phyloP scores from a whole-genome alignment of 2,888 invertebrate genomes.

The Chydorus sphaericus region DNA sequence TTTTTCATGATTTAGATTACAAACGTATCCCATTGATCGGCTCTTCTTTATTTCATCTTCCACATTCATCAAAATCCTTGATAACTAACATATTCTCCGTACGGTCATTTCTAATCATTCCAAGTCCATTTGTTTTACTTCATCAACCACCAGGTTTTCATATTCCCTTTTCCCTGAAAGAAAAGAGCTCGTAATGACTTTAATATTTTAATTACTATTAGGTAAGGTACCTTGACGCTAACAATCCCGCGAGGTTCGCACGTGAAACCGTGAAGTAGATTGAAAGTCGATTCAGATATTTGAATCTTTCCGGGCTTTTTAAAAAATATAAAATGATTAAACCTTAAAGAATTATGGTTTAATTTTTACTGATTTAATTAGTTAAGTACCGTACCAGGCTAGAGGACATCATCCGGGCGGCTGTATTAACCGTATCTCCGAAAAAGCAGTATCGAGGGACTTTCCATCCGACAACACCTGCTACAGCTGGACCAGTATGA shows the following conservation, averaged over 20 bases:
- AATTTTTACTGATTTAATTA: not conserved
- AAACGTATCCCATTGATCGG: no score
- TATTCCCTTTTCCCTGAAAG: constrained; percentile 6
- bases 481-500: constrained; percentile 75
- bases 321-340: not conserved
- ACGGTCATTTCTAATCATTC: no score
- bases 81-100: no score
- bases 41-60: no score
- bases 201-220: not conserved
- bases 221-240: not conserved
- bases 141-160: constrained; percentile 5
- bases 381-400: constrained; percentile 35
- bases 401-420: constrained; percentile 71
- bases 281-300: constrained; percentile 26
- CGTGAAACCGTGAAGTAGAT: not conserved
- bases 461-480: constrained; percentile 70
- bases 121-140: not conserved
- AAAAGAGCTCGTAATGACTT: not conserved
- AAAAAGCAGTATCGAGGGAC: constrained; percentile 78
- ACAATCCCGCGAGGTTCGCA: not conserved
- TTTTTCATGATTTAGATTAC: no score
- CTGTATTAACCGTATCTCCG: constrained; percentile 81
- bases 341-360: constrained; percentile 28
- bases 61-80: no score
- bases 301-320: constrained; percentile 28